Percentiles rank a stretch among this genome's conserved stretches.
Evolutionary conservation across 2,113 vertebrate genomes (phyloP).

Genomic region (Ammospiza nelsoni): DNA sequence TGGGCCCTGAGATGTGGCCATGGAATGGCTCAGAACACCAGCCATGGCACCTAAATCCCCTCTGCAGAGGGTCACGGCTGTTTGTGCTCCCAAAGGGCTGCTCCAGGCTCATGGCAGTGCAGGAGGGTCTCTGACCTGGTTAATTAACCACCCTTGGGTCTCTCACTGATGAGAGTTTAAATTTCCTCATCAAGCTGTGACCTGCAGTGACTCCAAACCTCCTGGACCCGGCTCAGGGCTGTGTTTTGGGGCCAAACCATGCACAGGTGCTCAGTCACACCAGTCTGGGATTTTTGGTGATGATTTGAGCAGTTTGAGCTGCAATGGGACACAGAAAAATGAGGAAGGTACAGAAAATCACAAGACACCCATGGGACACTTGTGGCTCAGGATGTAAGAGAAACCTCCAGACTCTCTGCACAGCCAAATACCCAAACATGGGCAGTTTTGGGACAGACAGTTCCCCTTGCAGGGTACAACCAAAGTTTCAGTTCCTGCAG

Average conservation of each 20-base stretch:
- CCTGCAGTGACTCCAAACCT: background rate
- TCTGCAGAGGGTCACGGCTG: background rate
- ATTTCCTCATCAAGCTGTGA: background rate
- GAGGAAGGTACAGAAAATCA: background rate
- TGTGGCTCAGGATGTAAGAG: background rate
- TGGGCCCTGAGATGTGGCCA: background rate
- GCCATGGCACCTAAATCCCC: background rate
- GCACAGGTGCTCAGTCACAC: background rate
- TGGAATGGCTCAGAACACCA: accelerated
- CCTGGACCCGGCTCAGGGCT: background rate
- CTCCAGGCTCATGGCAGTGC: accelerated
- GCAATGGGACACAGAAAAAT: background rate
- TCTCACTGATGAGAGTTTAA: background rate
- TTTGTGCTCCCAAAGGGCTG: background rate
- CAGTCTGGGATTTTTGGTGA: background rate
- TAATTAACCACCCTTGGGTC: background rate
- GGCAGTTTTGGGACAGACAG: background rate
- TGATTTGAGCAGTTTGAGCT: background rate
- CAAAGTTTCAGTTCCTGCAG: conserved; percentile 18
- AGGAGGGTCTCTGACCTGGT: background rate
- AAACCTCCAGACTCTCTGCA: background rate
- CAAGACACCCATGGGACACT: background rate
- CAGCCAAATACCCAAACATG: background rate
- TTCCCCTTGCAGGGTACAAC: background rate
- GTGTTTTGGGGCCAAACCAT: background rate